phyloP scores from a whole-genome alignment of 2,113 vertebrate species.

The Zingel zingel region DNA sequence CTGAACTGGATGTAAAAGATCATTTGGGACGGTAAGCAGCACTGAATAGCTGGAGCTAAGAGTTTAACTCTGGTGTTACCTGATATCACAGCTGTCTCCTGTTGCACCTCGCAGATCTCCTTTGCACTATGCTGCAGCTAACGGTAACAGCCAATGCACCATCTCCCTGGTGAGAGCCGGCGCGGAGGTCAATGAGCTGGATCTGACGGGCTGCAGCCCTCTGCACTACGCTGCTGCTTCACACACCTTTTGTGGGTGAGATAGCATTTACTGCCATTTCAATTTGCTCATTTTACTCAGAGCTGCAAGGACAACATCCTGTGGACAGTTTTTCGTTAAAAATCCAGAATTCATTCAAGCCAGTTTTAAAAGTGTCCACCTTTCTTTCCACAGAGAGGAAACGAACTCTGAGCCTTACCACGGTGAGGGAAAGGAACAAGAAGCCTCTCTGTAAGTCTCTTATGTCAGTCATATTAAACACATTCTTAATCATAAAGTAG shows the following conservation, averaged over 20 bases:
- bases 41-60: background rate
- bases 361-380: background rate
- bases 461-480: background rate
- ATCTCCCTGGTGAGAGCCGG: constrained; percentile 91
- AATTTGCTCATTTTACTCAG: background rate
- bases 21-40: constrained; percentile 90
- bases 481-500: background rate
- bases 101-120: constrained; percentile 85
- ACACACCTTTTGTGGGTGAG: constrained; percentile 92
- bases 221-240: constrained; percentile 95
- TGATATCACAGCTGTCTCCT: background rate
- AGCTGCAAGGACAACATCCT: background rate
- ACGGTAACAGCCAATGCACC: constrained; percentile 92
- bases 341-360: background rate
- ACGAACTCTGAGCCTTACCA: constrained; percentile 82
- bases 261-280: background rate
- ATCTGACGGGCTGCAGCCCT: constrained; percentile 92
- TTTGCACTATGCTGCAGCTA: constrained; percentile 95
- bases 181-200: constrained; percentile 89
- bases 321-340: too few species aligned
- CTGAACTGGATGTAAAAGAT: constrained; percentile 91
- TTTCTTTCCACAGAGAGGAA: constrained; percentile 82
- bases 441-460: constrained; percentile 92
- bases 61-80: background rate
- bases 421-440: constrained; percentile 88